Conservation (phyloP, 2,888 invertebrate genomes). For the Ceratothoa steindachneri region DNA sequence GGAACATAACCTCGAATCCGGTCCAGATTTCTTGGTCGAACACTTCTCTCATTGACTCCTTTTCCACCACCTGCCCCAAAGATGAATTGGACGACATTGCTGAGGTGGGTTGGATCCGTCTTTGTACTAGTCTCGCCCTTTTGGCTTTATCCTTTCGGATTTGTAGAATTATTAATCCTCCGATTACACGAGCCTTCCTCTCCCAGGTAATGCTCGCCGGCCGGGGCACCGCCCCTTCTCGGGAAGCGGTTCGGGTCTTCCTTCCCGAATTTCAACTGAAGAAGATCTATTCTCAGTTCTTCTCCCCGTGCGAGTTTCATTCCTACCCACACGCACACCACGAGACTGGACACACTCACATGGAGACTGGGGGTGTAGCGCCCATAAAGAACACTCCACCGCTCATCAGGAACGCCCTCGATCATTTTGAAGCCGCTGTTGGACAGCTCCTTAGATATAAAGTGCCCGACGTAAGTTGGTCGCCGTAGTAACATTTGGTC, state of each 20-base stretch:
- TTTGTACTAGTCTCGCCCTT: too few relatives aligned
- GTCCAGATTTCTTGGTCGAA: conserved; percentile 40
- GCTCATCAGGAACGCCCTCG: conserved; percentile 35
- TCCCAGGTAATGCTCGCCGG: conserved; percentile 38
- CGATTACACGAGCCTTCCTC: too few relatives aligned
- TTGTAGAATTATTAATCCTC: too few relatives aligned
- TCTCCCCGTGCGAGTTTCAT: conserved; percentile 16
- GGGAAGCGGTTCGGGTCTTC: conserved; percentile 28
- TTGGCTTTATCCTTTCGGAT: too few relatives aligned
- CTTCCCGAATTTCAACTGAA: conserved; percentile 40
- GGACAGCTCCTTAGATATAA: conserved; percentile 27
- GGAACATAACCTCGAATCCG: conserved; percentile 33
- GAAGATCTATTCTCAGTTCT: conserved; percentile 24
- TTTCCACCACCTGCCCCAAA: conserved; percentile 29
- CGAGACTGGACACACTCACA: neutral
- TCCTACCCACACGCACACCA: neutral
- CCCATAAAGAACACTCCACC: conserved; percentile 23
- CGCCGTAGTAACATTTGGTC: neutral
- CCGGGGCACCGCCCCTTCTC: conserved; percentile 15
- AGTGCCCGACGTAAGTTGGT: conserved; percentile 38
- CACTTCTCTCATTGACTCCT: conserved; percentile 23
- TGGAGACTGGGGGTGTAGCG: neutral
- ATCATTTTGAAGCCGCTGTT: conserved; percentile 27
- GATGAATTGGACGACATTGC: conserved; percentile 23
- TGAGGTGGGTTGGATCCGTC: conserved; percentile 18